Conservation (phyloP, 2,797 vertebrate genomes). For the Thamnophis elegans region DNA sequence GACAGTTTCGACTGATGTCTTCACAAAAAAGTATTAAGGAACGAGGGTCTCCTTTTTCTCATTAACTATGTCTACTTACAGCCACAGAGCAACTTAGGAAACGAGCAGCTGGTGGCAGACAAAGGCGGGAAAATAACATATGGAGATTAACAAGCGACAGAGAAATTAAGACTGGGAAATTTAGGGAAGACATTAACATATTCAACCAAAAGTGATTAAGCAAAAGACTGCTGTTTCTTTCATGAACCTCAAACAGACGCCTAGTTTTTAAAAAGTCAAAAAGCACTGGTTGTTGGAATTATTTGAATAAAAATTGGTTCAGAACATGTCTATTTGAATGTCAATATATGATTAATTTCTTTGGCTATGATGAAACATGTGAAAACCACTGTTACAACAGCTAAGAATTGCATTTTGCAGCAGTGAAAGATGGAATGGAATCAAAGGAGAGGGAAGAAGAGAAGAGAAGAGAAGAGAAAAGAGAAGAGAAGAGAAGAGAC, state of each 20-base stretch:
- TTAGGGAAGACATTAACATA: neutral
- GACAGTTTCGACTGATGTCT: neutral
- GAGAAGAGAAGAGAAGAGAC: neutral
- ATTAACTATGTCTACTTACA: neutral
- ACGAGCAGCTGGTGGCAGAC: slow-evolving; percentile 4
- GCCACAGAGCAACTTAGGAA: neutral
- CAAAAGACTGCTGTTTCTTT: neutral
- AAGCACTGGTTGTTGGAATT: neutral
- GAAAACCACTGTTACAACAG: neutral
- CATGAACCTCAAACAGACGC: neutral
- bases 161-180: too few relatives aligned
- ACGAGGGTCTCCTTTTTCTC: neutral
- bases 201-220: slow-evolving; percentile 9
- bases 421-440: neutral
- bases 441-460: too few relatives aligned
- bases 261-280: neutral
- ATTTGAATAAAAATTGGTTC: neutral
- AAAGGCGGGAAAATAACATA: neutral
- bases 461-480: rapidly evolving
- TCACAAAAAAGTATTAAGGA: neutral
- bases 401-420: neutral
- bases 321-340: neutral
- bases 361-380: neutral
- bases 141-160: neutral
- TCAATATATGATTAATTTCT: neutral